phyloP scores from a whole-genome alignment of 2,888 invertebrate species.

The Aromia moschata region DNA sequence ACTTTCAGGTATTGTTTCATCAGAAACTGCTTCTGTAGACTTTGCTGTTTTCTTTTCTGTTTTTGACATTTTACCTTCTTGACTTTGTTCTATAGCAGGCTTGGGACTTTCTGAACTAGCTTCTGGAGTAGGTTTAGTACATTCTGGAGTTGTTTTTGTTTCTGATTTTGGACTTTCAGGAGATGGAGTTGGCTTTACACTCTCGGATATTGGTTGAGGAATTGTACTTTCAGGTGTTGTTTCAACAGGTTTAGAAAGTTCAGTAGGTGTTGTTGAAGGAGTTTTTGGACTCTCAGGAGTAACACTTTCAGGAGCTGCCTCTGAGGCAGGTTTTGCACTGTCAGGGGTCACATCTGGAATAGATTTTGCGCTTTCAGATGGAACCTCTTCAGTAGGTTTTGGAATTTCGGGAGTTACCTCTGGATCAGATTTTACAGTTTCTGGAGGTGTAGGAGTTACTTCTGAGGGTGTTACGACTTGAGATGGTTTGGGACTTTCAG shows the following conservation, averaged over 20 bases:
- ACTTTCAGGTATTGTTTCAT: conserved; percentile 24
- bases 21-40: conserved; percentile 49
- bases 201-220: neutral
- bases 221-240: conserved; percentile 6
- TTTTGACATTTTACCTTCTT: neutral
- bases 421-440: neutral
- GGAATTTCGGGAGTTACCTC: conserved; percentile 23
- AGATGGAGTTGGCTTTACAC: neutral
- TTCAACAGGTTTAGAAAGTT: conserved; percentile 30
- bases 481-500: neutral
- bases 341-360: conserved; percentile 40
- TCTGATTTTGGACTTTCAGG: neutral
- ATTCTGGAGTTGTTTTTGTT: conserved; percentile 2
- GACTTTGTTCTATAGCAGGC: neutral
- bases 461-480: too few relatives aligned
- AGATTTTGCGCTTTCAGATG: conserved; percentile 36
- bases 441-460: neutral
- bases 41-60: conserved; percentile 10
- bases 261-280: neutral
- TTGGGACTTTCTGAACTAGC: neutral
- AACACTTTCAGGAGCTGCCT: conserved; percentile 13
- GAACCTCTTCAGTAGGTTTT: neutral
- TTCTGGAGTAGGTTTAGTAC: neutral
- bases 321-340: neutral
- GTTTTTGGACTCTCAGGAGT: neutral